These are phyloP conservation scores for Sussaba pulchella DNA, from an alignment of 2,888 invertebrate species.

Conservation along the genomic window DNA sequence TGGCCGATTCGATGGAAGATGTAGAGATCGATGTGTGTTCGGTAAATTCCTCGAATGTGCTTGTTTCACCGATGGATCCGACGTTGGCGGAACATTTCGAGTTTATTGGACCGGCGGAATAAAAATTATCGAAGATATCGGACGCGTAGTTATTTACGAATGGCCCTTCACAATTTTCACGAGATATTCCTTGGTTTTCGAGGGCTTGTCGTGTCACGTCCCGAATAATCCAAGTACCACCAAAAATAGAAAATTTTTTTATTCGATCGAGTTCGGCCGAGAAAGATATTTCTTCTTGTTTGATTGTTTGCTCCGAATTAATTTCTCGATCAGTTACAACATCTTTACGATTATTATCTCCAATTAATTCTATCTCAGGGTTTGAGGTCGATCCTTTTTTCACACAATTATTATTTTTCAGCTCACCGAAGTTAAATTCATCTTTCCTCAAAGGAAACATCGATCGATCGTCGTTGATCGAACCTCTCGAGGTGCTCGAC, in stretches of 20 bases:
- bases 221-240: constrained; percentile 4
- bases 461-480: constrained; percentile 10
- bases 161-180: background rate
- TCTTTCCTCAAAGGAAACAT: constrained; percentile 21
- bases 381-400: background rate
- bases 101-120: constrained; percentile 19
- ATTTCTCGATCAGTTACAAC: background rate
- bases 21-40: constrained; percentile 16
- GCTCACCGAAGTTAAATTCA: constrained; percentile 50
- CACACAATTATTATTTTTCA: background rate
- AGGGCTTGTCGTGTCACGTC: background rate
- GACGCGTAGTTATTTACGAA: constrained; percentile 2
- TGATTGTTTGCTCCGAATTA: background rate
- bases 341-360: no score
- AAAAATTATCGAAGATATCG: constrained; percentile 63
- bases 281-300: background rate
- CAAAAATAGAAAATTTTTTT: background rate
- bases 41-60: constrained; percentile 70
- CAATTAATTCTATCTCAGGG: no score
- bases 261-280: background rate
- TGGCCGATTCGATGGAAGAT: background rate
- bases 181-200: background rate
- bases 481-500: constrained; percentile 1
- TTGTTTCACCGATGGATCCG: constrained; percentile 52
- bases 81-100: constrained; percentile 43